Evolutionary conservation across 2,888 invertebrate genomes (phyloP), one percentile per base, ranked within the genome.

Genomic region (Gastracanthus pulcherrimus): DNA sequence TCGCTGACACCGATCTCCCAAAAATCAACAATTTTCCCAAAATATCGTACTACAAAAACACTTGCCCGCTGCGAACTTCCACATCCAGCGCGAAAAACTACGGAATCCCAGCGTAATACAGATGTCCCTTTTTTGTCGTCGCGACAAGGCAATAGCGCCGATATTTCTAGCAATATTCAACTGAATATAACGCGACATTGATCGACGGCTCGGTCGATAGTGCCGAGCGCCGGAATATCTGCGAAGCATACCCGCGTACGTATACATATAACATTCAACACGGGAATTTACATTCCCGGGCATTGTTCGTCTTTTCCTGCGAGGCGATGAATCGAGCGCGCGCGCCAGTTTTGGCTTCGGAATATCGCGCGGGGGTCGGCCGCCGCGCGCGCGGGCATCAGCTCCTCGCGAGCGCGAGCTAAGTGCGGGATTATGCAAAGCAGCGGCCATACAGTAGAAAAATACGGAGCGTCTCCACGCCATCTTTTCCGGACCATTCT

Each of bases 401-500:
- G 88, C 88, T 88, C 86, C 87, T 76, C 84, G 82, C 36, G 62
- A 62, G 36, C 71, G 67, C 90, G 90, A 90, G 90, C 91, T 91
- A 91, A 92, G 92, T 91, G 91, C 91, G 88, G 90, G 91, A 92
- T 92, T 92, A 92, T 92, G 92, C 90, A 92, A 92, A 92, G 88
- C 90, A 92, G 90, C 87, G 90, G 89, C 91, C 91, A 91, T 91
- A 91, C 90, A 92, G 90, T 91, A 91, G 91, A 92, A 91, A 92
- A 92, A 91, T 92, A 92, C 92, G 92, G 92, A 91, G 91, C 91
- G 89, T 90, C 92, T 92, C 92, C 86, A 88, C 91, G 91, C 91
- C 91, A 91, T 92, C 91, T 92, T 92, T 91, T 92, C 92, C 92
- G 91, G 91, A 90, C 91, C 90, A 91, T 92, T 91, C 92, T 91